phyloP scores from a whole-genome alignment of 2,888 invertebrate species.

The Parnassius glacialis region DNA sequence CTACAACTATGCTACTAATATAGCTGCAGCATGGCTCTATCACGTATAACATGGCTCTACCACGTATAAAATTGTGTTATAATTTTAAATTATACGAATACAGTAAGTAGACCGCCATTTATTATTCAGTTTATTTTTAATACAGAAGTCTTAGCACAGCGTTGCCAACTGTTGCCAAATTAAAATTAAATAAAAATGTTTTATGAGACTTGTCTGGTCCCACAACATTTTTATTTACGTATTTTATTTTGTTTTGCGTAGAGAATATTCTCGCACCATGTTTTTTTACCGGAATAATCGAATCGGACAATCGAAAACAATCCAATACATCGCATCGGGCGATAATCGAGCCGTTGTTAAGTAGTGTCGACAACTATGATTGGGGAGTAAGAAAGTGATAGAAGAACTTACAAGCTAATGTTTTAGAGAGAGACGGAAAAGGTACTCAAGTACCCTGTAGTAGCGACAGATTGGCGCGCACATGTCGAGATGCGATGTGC shows the following conservation, averaged over 20 bases:
- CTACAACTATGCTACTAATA: too few relatives aligned
- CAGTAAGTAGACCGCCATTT: too few relatives aligned
- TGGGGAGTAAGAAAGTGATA: conserved; percentile 50
- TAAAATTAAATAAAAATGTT: not conserved
- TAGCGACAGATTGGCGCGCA: conserved; percentile 79
- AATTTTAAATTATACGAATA: too few relatives aligned
- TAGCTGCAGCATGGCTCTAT: too few relatives aligned
- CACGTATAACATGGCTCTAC: too few relatives aligned
- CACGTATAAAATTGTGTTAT: too few relatives aligned
- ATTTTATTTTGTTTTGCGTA: conserved; percentile 26
- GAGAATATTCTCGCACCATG: conserved; percentile 39
- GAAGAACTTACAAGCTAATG: conserved; percentile 20
- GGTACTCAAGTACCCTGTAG: conserved; percentile 54
- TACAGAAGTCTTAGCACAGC: too few relatives aligned
- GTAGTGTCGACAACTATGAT: conserved; percentile 63
- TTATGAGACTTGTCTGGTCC: not conserved
- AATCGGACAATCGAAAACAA: conserved; percentile 69
- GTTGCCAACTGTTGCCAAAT: too few relatives aligned
- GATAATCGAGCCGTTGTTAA: conserved; percentile 69
- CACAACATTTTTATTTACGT: too few relatives aligned
- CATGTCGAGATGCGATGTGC: conserved; percentile 78
- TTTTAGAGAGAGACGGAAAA: conserved; percentile 42
- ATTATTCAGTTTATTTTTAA: too few relatives aligned
- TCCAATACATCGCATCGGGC: conserved; percentile 64
- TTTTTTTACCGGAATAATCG: conserved; percentile 57